Conservation (phyloP, 2,797 vertebrate species). For the Etheostoma perlongum region DNA sequence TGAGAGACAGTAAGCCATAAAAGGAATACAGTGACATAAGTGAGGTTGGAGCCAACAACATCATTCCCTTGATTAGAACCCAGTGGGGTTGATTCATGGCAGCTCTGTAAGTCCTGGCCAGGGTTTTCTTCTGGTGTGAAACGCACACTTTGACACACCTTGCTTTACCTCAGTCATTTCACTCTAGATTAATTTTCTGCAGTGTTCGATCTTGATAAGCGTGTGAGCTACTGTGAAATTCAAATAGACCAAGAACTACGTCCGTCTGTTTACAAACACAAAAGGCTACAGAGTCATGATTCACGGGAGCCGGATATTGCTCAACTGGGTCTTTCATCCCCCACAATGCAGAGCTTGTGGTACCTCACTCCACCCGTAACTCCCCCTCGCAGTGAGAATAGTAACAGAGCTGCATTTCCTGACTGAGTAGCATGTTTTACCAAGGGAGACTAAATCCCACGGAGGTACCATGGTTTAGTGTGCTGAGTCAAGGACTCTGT, state of each 20-base stretch:
- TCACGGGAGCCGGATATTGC: constrained; percentile 42
- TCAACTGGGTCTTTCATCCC: constrained; percentile 56
- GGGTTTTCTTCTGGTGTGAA: constrained; percentile 23
- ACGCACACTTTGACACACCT: constrained; percentile 8
- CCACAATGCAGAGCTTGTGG: constrained; percentile 50
- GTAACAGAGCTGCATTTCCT: constrained; percentile 58
- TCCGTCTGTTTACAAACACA: constrained; percentile 58
- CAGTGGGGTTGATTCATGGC: constrained; percentile 40
- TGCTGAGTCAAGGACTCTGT: constrained; percentile 68
- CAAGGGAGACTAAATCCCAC: constrained; percentile 43
- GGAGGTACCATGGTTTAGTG: constrained; percentile 31
- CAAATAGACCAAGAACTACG: constrained; percentile 41
- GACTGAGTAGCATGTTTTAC: constrained; percentile 60
- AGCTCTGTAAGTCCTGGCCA: constrained; percentile 20
- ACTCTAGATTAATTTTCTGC: constrained; percentile 39
- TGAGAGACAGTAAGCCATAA: constrained; percentile 51
- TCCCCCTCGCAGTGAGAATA: constrained; percentile 41
- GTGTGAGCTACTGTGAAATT: constrained; percentile 37
- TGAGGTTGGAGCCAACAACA: constrained; percentile 49
- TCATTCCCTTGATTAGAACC: constrained; percentile 38
- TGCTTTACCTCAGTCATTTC: constrained; percentile 25
- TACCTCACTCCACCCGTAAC: constrained; percentile 34
- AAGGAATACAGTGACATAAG: constrained; percentile 53
- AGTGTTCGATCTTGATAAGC: constrained; percentile 14
- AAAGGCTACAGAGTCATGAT: constrained; percentile 45